Percentiles rank a stretch among this genome's conserved stretches.
Conservation (phyloP, 2,797 vertebrate species). For the Borostomias antarcticus region DNA sequence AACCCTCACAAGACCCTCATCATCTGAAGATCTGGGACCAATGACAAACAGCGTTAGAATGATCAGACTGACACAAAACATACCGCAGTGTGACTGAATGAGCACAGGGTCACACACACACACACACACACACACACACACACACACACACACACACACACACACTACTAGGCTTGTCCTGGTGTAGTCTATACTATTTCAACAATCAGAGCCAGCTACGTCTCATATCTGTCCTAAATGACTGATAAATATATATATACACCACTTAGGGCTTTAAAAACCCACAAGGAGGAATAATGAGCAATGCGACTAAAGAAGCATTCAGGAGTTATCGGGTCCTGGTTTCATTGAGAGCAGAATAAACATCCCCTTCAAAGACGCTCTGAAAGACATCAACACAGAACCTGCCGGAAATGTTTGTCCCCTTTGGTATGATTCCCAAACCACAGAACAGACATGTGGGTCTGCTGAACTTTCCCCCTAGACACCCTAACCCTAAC, state of each 20-base stretch:
- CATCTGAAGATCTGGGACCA: too few species aligned
- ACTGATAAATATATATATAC: too few species aligned
- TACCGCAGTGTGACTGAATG: not conserved
- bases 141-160: conserved; percentile 10
- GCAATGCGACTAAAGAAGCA: too few species aligned
- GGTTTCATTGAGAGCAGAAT: conserved; percentile 14
- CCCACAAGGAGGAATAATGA: too few species aligned
- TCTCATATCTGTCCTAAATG: too few species aligned
- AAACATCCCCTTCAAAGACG: conserved; percentile 17
- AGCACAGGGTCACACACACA: not conserved
- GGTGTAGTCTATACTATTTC: too few species aligned
- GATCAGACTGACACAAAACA: too few species aligned
- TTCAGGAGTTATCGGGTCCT: not conserved
- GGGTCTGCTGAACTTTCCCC: conserved; percentile 9
- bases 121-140: conserved; percentile 1
- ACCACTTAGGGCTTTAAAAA: too few species aligned
- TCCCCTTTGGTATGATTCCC: conserved; percentile 15
- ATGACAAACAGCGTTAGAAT: conserved; percentile 23
- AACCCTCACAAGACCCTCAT: too few species aligned
- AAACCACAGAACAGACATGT: conserved; percentile 35
- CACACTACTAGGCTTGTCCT: too few species aligned
- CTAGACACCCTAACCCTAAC: conserved; percentile 13
- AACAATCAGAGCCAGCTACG: too few species aligned
- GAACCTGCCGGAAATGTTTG: conserved; percentile 35
- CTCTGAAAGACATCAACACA: conserved; percentile 22